These are phyloP conservation scores for Onychostruthus taczanowskii DNA, from an alignment of 2,113 vertebrate genomes.

Conservation along the genomic window DNA sequence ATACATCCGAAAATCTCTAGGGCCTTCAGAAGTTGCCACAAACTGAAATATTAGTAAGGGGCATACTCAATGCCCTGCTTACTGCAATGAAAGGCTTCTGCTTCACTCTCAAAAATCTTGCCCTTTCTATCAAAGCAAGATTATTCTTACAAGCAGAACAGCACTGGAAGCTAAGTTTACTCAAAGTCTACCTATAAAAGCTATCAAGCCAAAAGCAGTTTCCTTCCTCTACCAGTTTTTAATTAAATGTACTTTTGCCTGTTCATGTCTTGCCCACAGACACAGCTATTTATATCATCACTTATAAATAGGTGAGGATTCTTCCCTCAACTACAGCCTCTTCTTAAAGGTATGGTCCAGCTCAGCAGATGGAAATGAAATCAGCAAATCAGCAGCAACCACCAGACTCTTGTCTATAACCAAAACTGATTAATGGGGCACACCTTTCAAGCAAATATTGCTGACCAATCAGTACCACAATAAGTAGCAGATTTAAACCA, in stretches of 20 bases:
- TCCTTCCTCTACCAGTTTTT: not conserved
- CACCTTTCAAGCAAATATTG: not conserved
- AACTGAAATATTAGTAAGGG: not conserved
- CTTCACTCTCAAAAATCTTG: not conserved
- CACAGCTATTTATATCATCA: not conserved
- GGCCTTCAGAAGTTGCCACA: not conserved
- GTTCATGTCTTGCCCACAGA: not conserved
- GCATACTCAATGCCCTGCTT: not conserved
- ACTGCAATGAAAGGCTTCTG: not conserved
- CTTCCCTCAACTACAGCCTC: not conserved
- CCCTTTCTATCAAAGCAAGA: not conserved
- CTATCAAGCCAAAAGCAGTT: not conserved
- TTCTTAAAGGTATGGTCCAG: not conserved
- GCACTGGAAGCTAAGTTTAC: not conserved
- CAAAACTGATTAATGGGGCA: not conserved
- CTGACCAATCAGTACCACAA: not conserved
- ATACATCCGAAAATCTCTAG: not conserved
- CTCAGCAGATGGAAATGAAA: not conserved
- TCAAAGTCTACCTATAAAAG: not conserved
- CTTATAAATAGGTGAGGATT: conserved; percentile 6
- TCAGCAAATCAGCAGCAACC: not conserved
- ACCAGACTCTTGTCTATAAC: not conserved
- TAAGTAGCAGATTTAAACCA: not conserved
- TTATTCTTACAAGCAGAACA: not conserved
- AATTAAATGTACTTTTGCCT: not conserved